Evolutionary conservation across 2,797 vertebrate species (phyloP).

Genomic region (Sciurus vulgaris): DNA sequence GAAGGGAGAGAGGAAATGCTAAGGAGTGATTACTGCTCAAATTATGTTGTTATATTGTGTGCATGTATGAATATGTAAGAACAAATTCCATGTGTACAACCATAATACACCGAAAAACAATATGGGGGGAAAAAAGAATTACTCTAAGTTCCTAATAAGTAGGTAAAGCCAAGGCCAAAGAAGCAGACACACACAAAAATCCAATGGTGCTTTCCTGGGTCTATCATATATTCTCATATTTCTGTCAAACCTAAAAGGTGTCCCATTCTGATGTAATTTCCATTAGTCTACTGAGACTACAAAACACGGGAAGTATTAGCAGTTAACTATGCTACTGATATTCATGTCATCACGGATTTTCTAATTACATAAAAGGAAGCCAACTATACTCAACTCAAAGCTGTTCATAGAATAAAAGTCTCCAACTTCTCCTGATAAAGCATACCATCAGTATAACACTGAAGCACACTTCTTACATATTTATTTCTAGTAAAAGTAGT

Average conservation of each 20-base stretch:
- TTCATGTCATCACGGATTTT: not conserved
- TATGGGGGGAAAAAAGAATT: not conserved
- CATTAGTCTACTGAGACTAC: not conserved
- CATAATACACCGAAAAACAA: too few relatives aligned
- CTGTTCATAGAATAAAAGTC: not conserved
- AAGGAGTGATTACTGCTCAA: too few relatives aligned
- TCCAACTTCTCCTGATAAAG: conserved; percentile 38
- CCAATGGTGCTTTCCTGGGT: not conserved
- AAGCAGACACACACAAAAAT: not conserved
- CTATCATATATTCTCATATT: not conserved
- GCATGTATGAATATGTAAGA: too few relatives aligned
- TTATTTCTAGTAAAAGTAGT: not conserved
- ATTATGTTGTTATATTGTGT: too few relatives aligned
- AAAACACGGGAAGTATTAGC: not conserved
- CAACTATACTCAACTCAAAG: not conserved
- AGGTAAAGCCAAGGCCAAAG: not conserved
- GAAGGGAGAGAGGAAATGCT: too few relatives aligned
- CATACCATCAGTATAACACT: not conserved
- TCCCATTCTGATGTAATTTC: not conserved
- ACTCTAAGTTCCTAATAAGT: not conserved
- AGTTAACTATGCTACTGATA: not conserved
- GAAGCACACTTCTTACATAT: not conserved
- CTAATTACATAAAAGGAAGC: not conserved
- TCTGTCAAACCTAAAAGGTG: not conserved
- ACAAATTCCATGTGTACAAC: too few relatives aligned